Base-by-base conservation (phyloP, 2,888 invertebrate genomes). In the Xanthia togata region DNA sequence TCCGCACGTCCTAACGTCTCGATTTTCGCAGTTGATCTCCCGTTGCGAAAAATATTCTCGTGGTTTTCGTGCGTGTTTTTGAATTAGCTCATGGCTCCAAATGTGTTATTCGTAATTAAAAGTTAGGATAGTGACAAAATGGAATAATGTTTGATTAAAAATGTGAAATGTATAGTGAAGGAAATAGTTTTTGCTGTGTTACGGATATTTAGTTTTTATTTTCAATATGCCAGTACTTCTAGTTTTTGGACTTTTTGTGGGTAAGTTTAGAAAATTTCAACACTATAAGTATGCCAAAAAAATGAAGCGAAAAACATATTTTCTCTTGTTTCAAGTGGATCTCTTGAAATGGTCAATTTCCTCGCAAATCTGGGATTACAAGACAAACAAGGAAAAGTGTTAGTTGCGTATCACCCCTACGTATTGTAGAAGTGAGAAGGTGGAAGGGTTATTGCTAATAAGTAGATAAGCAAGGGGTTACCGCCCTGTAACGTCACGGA, bases 191-290 rank as follows among this genome's bases (percentile, higher is more conserved):
- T 84, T 81, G 81, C 82, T 87, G 89, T 89, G 89, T 89, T 88
- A 85, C 83, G 88, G 87, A 87, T 87, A 83, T 84, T 87, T 89
- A 87, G 86, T 89, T 89, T 71, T 79, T 81, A 70, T 79, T 80
- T 75, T 73, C 88, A 90, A 86, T 78, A 93, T 93, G 93, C 85
- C 91, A 67, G 90, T 93, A 62, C 85, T 93, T 31, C 89, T 93
- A 70, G 89, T 93, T 83, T 93, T 93, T 86, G 93, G 93, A 92
- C 91, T 93, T 80, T 93, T 93, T 81, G 89, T 93, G 85, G 93
- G 93, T 93, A 82, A 93, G 93, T 92, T 76, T 55, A n/a, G 26
- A 55, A 1, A 26, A 11, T 26, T 67, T 44, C 17, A 12, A 23
- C 4, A 31, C 1, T 11, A 4, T 38, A 0, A 26, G 0, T 35